phyloP scores from a whole-genome alignment of 2,797 vertebrate genomes.

The Ceryle rudis region DNA sequence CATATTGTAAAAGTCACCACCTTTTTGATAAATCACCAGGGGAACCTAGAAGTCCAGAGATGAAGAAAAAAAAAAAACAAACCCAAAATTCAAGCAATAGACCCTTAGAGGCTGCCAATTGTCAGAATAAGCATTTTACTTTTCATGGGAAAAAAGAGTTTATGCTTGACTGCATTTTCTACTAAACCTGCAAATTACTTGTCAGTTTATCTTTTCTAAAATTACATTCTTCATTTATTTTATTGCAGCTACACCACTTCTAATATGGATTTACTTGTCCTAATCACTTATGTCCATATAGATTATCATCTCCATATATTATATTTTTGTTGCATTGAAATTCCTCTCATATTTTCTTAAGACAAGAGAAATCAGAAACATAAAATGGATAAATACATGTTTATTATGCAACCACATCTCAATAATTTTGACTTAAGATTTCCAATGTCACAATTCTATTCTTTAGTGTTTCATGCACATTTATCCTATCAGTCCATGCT shows the following conservation, averaged over 20 bases:
- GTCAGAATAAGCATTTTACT: neutral
- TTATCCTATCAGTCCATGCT: neutral
- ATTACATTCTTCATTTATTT: constrained; percentile 33
- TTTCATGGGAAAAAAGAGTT: neutral
- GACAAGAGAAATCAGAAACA: neutral
- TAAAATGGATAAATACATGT: neutral
- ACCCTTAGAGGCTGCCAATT: neutral
- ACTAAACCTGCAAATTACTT: constrained; percentile 19
- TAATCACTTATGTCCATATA: neutral
- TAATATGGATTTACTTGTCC: neutral
- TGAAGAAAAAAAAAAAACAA: neutral
- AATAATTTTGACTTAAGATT: neutral
- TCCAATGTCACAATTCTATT: neutral
- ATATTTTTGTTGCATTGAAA: neutral
- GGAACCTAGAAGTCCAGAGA: neutral
- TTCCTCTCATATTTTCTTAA: neutral
- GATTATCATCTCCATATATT: neutral
- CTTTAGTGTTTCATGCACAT: neutral
- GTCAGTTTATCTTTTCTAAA: constrained; percentile 14
- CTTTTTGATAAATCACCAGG: neutral
- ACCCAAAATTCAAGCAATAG: neutral
- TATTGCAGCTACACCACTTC: neutral
- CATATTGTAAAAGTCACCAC: neutral
- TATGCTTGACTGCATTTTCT: neutral
- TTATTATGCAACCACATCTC: neutral